A percentile compares a stretch with the other conserved stretches of the same genome.
These are phyloP conservation scores for Cyanoliseus patagonus DNA, from an alignment of 2,113 vertebrate species.

Conservation along the genomic window DNA sequence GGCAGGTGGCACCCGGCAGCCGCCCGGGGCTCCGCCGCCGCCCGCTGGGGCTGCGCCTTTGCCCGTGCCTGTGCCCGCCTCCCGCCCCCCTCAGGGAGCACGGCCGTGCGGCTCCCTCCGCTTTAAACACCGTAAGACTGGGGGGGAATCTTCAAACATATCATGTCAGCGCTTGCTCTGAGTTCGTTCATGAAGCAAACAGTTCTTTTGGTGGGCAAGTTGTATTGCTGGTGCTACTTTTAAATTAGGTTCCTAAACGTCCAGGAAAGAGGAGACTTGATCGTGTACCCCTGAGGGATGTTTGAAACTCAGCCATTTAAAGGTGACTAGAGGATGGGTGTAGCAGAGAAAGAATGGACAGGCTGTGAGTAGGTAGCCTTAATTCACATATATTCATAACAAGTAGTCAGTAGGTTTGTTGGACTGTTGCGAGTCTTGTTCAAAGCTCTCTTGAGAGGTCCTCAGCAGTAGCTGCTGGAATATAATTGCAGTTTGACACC, in stretches of 20 bases:
- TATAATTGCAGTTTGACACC: neutral
- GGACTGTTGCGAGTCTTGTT: neutral
- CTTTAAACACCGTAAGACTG: neutral
- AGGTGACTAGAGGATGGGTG: neutral
- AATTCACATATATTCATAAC: fast-evolving
- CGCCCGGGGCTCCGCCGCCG: fast-evolving
- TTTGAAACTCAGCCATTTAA: neutral
- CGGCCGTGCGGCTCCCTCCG: fast-evolving
- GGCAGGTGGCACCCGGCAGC: neutral
- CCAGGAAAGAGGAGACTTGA: neutral
- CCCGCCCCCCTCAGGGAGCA: neutral
- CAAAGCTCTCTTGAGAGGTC: neutral
- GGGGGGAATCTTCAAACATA: neutral
- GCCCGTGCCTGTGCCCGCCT: too few relatives aligned
- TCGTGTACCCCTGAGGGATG: fast-evolving
- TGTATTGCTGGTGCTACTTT: neutral
- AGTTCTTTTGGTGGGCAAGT: neutral
- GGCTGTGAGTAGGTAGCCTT: neutral
- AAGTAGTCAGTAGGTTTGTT: neutral
- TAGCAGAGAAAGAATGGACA: neutral
- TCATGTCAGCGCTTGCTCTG: fast-evolving
- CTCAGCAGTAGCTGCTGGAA: neutral
- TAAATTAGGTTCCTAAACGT: neutral
- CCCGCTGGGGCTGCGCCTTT: fast-evolving
- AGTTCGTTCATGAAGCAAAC: neutral